These are phyloP conservation scores for Cuculus canorus DNA, from an alignment of 2,797 vertebrate species.

Conservation along the genomic window DNA sequence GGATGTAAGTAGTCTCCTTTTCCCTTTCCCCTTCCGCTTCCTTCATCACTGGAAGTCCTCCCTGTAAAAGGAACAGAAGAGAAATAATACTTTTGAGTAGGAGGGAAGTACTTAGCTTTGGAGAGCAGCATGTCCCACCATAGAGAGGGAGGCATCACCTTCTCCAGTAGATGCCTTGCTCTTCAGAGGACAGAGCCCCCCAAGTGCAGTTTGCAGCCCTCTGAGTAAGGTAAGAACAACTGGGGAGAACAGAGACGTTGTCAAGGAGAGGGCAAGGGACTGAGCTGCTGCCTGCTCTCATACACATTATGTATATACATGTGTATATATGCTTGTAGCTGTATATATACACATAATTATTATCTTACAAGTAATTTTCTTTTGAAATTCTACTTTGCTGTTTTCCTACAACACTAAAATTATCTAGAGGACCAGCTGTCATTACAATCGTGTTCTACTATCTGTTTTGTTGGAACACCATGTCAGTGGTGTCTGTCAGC, in stretches of 20 bases:
- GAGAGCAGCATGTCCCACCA: background rate
- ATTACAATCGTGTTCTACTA: background rate
- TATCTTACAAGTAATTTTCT: background rate
- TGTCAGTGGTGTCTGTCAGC: accelerated
- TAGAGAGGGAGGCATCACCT: background rate
- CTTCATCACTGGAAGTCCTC: background rate
- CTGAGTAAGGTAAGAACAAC: background rate
- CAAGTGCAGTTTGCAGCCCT: background rate
- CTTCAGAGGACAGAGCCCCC: background rate
- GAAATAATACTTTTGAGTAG: background rate
- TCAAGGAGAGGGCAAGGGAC: background rate
- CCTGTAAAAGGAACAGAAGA: background rate
- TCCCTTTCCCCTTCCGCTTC: background rate
- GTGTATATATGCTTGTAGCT: background rate
- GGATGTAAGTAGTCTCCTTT: background rate
- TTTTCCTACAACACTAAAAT: background rate
- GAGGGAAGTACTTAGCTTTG: background rate
- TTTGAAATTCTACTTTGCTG: background rate
- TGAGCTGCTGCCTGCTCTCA: background rate
- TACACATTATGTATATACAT: too few relatives aligned
- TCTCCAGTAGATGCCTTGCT: background rate
- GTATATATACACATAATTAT: background rate
- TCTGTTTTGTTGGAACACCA: background rate
- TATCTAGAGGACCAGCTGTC: background rate
- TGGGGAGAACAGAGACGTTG: background rate